These are phyloP conservation scores for Anguilla pacifica DNA, from an alignment of 2,797 vertebrate genomes.

Conservation along the genomic window DNA sequence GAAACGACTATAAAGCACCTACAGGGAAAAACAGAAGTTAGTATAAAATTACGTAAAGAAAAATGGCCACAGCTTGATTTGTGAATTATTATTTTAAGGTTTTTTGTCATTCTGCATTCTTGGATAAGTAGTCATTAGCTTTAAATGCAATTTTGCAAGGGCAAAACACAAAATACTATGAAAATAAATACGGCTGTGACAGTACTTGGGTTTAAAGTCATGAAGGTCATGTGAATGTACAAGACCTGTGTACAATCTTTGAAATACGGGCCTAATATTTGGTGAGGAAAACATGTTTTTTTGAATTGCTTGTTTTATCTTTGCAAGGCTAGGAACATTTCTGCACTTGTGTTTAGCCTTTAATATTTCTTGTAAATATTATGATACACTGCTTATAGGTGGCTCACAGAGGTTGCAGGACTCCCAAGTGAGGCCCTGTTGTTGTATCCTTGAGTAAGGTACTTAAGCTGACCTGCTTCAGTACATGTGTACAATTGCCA, in stretches of 20 bases:
- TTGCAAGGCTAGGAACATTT: neutral
- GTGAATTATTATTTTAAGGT: neutral
- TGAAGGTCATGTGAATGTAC: neutral
- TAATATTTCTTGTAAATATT: neutral
- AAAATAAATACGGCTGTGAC: neutral
- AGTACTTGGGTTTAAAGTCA: neutral
- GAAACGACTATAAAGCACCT: neutral
- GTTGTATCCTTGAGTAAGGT: too few relatives aligned
- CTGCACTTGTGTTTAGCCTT: neutral
- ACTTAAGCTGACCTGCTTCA: too few relatives aligned
- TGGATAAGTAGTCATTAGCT: neutral
- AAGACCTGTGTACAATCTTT: neutral
- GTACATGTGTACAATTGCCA: neutral
- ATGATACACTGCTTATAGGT: too few relatives aligned
- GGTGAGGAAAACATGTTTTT: neutral
- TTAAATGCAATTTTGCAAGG: neutral
- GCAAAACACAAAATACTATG: neutral
- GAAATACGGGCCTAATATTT: neutral
- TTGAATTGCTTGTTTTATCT: neutral
- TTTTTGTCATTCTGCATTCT: neutral
- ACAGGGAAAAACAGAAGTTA: neutral
- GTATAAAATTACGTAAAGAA: neutral
- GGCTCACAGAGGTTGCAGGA: too few relatives aligned
- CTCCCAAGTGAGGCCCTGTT: too few relatives aligned
- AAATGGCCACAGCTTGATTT: neutral